phyloP scores from a whole-genome alignment of 2,888 invertebrate species.

The Cataglyphis rosenhaueri region DNA sequence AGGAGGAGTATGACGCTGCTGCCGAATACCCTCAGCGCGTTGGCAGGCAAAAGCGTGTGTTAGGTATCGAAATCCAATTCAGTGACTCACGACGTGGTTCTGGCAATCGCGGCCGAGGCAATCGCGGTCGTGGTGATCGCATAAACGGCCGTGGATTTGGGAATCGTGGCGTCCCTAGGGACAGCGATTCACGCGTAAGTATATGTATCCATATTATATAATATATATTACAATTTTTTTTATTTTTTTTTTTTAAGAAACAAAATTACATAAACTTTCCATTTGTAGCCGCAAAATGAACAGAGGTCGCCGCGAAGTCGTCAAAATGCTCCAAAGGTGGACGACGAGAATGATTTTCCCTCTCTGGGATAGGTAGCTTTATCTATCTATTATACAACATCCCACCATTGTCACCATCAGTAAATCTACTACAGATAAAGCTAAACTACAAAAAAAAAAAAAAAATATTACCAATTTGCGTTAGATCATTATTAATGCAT shows the following conservation, averaged over 20 bases:
- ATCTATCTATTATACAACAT: conserved; percentile 66
- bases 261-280: background rate
- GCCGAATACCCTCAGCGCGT: conserved; percentile 94
- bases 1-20: conserved; percentile 89
- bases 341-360: conserved; percentile 98
- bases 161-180: conserved; percentile 83
- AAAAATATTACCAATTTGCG: conserved; percentile 81
- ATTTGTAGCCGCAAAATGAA: conserved; percentile 78
- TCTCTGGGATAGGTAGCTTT: conserved; percentile 91
- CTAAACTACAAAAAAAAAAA: conserved; percentile 73
- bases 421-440: conserved; percentile 78
- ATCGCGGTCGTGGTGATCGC: conserved; percentile 87
- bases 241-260: background rate
- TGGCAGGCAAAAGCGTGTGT: conserved; percentile 93
- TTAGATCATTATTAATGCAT: conserved; percentile 82
- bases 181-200: conserved; percentile 83
- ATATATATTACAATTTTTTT: background rate
- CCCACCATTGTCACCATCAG: conserved; percentile 77
- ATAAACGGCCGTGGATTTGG: conserved; percentile 85
- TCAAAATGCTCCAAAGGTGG: conserved; percentile 93
- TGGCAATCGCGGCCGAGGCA: conserved; percentile 88
- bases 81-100: conserved; percentile 92
- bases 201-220: background rate
- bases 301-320: conserved; percentile 84
- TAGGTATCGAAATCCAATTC: conserved; percentile 96